Evolutionary conservation across 2,888 invertebrate genomes (phyloP), one percentile per base, ranked within the genome.

Genomic region (Phyto melanocephala): DNA sequence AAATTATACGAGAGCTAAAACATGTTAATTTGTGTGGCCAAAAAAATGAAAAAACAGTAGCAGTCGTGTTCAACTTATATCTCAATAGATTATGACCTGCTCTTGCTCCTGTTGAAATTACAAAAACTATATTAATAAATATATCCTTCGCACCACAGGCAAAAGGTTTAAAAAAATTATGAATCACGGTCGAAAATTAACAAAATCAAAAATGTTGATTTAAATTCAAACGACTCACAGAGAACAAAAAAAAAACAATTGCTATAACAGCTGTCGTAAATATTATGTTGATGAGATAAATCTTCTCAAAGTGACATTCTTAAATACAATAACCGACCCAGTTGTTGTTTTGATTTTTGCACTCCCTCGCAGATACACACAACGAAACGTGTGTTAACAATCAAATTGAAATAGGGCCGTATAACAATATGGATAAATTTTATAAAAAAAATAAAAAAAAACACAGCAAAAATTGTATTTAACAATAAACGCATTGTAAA

Each of bases 241-340:
- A n/a, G n/a, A n/a, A n/a, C n/a, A n/a, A n/a, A n/a, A n/a, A n/a
- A 10, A 63, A 74, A 33, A 54, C 22, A 52, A 65, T 45, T 7
- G 28, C 1, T 11, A 47, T n/a, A 28, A 28, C 76, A 76, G 76
- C 76, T 76, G 76, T 28, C 20, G 35, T 22, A 47, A 67, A 37
- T 33, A n/a, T n/a, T 62, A 13, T 24, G 8, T 15, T 24, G 6
- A 24, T 37, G 11, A 58, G 35, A 24, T 35, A 68, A 65, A 47
- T 50, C 20, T 2, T n/a, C 40, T 33, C 22, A 42, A 8, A 35
- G 24, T 50, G 50, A 58, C 67, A 67, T 67, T 24, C 58, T 50
- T 56, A 65, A 35, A 54, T 22, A 47, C 17, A 56, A 0, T 20
- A 65, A 58, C 20, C 37, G 60, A 17, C 11, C 52, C 52, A 62